A percentile compares a stretch with the other conserved stretches of the same genome.
Conservation (phyloP, 2,113 vertebrate genomes). For the Hippocampus barbouri region DNA sequence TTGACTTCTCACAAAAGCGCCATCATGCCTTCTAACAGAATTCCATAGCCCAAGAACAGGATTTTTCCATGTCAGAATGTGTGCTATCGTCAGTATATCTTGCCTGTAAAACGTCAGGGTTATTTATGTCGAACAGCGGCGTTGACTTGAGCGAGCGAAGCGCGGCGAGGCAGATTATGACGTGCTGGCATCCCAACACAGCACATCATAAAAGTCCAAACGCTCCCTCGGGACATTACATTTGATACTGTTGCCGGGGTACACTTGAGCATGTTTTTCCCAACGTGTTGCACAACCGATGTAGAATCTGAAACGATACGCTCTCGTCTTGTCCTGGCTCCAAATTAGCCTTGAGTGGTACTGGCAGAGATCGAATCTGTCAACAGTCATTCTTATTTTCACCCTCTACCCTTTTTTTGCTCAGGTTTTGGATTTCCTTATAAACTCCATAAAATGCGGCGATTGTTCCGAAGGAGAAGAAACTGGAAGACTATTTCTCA, state of each 20-base stretch:
- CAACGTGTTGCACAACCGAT: slow-evolving; percentile 33
- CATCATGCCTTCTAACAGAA: background rate
- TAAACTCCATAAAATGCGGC: slow-evolving; percentile 8
- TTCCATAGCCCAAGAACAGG: background rate
- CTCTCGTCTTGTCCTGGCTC: slow-evolving; percentile 22
- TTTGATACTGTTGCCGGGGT: slow-evolving; percentile 54
- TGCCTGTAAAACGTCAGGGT: slow-evolving; percentile 18
- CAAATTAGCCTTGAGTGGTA: slow-evolving; percentile 15
- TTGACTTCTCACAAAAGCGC: background rate
- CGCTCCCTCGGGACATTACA: slow-evolving; percentile 49
- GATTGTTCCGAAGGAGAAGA: slow-evolving; percentile 1
- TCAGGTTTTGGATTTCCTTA: slow-evolving; percentile 1
- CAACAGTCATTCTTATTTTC: slow-evolving; percentile 16
- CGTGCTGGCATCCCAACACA: slow-evolving; percentile 45
- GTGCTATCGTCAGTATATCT: background rate
- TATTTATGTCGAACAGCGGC: slow-evolving; percentile 29
- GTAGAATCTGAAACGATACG: slow-evolving; percentile 18
- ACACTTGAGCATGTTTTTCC: slow-evolving; percentile 25
- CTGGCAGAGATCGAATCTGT: slow-evolving; percentile 19
- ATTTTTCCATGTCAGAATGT: slow-evolving; percentile 3
- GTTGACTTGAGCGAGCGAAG: slow-evolving; percentile 30
- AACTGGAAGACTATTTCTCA: slow-evolving; percentile 21
- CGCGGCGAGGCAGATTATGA: slow-evolving; percentile 36
- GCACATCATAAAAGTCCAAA: slow-evolving; percentile 52
- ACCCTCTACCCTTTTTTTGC: background rate